These are phyloP conservation scores for Clupea harengus DNA, from an alignment of 2,113 vertebrate species.

Conservation along the genomic window DNA sequence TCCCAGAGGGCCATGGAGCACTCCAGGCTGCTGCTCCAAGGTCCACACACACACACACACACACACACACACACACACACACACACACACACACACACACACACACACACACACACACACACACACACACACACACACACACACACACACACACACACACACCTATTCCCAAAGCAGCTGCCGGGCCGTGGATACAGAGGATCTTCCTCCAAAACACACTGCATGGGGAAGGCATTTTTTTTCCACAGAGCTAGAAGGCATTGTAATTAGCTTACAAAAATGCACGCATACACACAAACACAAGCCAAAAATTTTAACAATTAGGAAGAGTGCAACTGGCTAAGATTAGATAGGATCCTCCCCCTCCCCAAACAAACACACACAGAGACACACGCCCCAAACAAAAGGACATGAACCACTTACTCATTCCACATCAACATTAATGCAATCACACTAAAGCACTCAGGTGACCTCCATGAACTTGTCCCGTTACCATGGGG, in stretches of 20 bases:
- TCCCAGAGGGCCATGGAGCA: background rate
- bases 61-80: conserved; percentile 1
- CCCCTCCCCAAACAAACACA: background rate
- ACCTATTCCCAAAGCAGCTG: conserved; percentile 31
- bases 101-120: background rate
- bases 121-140: background rate
- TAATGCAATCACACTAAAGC: background rate
- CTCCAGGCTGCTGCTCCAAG: conserved; percentile 10
- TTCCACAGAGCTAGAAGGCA: conserved; percentile 32
- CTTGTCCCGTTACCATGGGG: background rate
- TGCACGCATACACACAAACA: background rate
- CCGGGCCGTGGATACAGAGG: conserved; percentile 25
- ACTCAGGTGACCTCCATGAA: conserved; percentile 10
- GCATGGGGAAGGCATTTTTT: conserved; percentile 28
- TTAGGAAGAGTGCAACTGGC: background rate
- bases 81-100: background rate
- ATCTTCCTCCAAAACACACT: conserved; percentile 33
- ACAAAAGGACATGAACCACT: background rate
- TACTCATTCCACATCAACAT: background rate
- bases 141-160: background rate
- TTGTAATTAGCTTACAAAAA: background rate
- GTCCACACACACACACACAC: conserved; percentile 14
- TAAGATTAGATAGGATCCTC: background rate
- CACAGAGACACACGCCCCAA: conserved; percentile 5
- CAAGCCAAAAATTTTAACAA: background rate